Base-by-base conservation (phyloP, 2,888 invertebrate genomes). In the Calephelis perditalis region DNA sequence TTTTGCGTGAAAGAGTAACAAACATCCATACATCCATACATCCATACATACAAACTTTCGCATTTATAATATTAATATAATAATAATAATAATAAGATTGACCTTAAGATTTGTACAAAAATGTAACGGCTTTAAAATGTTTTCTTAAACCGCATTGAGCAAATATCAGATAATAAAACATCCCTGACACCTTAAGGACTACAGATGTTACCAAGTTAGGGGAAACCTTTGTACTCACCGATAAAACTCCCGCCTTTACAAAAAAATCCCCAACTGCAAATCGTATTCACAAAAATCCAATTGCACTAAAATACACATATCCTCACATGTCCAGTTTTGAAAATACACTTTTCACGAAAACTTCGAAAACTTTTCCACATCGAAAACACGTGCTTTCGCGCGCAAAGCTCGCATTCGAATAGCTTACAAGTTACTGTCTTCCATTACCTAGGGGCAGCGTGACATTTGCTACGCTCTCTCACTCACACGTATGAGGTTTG, bases 321-420 rank as follows among this genome's bases (percentile, higher is more conserved):
- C 70, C 71, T 70, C 73, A 76, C 72, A 68, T 67, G 66, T 73
- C 66, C 62, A 59, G 44, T 46, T 56, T 12, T 9, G 43, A 54
- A 45, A 61, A 66, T 63, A 64, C 63, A 60, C 54, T 57, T 36
- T 59, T 45, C 56, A 47, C 62, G 65, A 64, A 67, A 70, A 68
- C 72, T 77, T 77, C 71, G 72, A 71, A 74, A 68, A 67, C 70
- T 67, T 73, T 66, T 71, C 77, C 79, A 77, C 75, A 76, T 70
- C 74, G 72, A 71, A 40, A 74, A 68, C 67, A 71, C 86, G 89
- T 87, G 82, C 82, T 79, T 84, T 82, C 85, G 82, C 86, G 89
- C 87, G 86, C 78, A 82, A 84, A 82, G 87, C 81, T 79, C 78
- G 83, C 82, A 81, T 83, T 82, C 81, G 85, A 89, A 86, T 89